phyloP scores from a whole-genome alignment of 2,113 vertebrate genomes.

The Pyrgilauda ruficollis region DNA sequence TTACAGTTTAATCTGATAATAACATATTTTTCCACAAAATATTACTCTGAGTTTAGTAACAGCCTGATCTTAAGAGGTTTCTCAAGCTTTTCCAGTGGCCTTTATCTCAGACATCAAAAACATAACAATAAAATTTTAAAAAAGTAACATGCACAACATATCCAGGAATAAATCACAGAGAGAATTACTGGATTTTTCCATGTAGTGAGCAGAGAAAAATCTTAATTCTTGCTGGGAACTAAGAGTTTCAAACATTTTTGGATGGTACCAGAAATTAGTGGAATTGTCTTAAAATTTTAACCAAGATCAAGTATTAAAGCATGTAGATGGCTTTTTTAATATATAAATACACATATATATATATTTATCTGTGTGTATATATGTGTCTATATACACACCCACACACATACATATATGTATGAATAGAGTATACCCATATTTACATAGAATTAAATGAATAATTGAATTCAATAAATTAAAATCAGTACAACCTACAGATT shows the following conservation, averaged over 20 bases:
- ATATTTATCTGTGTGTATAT: no score
- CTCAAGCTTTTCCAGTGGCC: background rate
- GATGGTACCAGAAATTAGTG: background rate
- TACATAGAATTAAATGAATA: background rate
- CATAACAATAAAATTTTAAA: background rate
- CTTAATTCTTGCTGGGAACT: background rate
- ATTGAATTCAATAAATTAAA: background rate
- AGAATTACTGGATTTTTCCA: background rate
- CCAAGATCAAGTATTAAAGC: background rate
- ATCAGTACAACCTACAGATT: background rate
- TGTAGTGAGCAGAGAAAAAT: background rate
- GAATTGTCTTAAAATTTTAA: background rate
- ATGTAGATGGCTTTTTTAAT: background rate
- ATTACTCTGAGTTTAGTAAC: background rate
- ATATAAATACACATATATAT: background rate
- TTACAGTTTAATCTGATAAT: background rate
- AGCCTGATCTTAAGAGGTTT: background rate
- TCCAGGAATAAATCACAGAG: background rate
- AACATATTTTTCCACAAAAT: background rate
- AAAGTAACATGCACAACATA: background rate
- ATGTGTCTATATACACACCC: background rate
- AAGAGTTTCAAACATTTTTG: background rate
- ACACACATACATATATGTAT: background rate
- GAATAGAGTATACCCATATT: background rate
- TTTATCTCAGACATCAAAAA: background rate